Percentiles rank a stretch among this genome's conserved stretches.
Evolutionary conservation across 2,113 vertebrate species (phyloP).

Genomic region (Pseudois nayaur): DNA sequence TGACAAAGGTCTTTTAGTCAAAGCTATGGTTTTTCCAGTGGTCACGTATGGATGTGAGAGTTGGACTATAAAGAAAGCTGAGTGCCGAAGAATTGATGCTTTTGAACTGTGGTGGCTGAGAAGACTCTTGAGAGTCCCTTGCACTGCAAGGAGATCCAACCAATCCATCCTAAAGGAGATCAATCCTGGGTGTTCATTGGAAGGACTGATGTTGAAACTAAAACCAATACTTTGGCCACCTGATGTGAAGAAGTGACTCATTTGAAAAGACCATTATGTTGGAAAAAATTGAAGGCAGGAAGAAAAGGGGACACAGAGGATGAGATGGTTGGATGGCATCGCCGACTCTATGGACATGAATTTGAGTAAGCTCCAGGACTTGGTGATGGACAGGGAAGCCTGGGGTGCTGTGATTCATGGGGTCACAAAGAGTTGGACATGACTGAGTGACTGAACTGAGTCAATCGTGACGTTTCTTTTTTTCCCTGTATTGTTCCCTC

Average conservation of each 20-base stretch:
- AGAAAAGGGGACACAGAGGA: not conserved
- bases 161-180: not conserved
- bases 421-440: not conserved
- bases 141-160: not conserved
- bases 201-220: not conserved
- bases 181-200: not conserved
- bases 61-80: not conserved
- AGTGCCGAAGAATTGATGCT: fast-evolving
- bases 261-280: not conserved
- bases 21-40: not conserved
- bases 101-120: not conserved
- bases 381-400: not conserved
- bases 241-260: not conserved
- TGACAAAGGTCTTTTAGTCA: not conserved
- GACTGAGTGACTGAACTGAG: not conserved
- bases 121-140: not conserved
- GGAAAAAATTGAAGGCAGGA: not conserved
- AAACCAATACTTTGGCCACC: not conserved
- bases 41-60: not conserved
- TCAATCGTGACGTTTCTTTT: not conserved
- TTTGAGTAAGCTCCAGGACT: not conserved
- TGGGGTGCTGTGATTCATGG: not conserved
- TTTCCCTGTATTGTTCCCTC: not conserved
- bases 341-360: not conserved
- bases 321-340: not conserved